Base-by-base conservation (phyloP, 2,797 vertebrate genomes). In the Gymnocypris eckloni region DNA sequence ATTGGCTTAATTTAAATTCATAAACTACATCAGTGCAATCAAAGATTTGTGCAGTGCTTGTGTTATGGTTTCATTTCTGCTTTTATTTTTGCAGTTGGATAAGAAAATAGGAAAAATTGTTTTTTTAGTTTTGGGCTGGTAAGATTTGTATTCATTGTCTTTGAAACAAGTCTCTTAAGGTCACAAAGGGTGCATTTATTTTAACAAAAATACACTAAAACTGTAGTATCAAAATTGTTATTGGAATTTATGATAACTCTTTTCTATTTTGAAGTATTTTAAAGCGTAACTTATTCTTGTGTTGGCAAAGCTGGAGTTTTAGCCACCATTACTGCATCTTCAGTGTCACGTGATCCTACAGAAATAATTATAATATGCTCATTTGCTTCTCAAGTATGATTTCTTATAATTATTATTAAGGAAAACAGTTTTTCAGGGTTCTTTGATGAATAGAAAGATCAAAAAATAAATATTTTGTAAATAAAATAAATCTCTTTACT, bases 31-130 rank as follows among this genome's bases (percentile, higher is more conserved):
- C 5, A 25, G 13, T 48, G 16, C 64, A 69, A 52, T 69, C 48
- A n/a, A 81, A 73, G 39, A 82, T 73, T 12, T 71, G 67, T 43
- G 66, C 4, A 28, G 6, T 54, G 33, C 54, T 54, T 81, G 25
- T 79, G 18, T 52, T 70, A 8, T 43, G 37, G 22, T 28, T 45
- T 69, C 16, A n/a, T 70, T 81, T 71, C 48, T 7, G 41, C n/a
- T 37, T 37, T 81, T 50, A 7, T 76, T 7, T 37, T 54, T 37
- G 28, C 43, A 15, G 3, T 43, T 71, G 3, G 25, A 71, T 71
- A 9, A 1, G 8, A 2, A 61, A 18, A 18, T 6, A 18, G 5
- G 10, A 4, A 4, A 69, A 69, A 39, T 18, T 39, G 16, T 2
- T 2, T 11, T 22, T 69, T 11, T 20, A 25, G 7, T 4, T 45